Evolutionary conservation across 2,797 vertebrate genomes (phyloP), one percentile per base, ranked within the genome.

Genomic region (Diceros bicornis): DNA sequence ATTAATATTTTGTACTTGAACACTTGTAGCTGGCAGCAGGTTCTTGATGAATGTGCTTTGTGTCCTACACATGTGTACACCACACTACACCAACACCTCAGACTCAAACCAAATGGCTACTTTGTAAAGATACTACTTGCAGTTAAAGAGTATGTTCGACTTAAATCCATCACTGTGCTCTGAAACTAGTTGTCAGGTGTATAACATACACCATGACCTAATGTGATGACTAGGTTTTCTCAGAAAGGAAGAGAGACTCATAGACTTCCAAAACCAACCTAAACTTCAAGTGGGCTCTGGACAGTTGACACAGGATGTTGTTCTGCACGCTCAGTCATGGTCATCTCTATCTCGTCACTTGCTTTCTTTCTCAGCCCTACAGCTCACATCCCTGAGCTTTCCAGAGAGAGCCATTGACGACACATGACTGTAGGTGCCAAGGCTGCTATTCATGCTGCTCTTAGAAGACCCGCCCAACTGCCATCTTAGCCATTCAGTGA

Each of bases 1-100:
- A 91, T 97, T 94, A 97, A 90, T 97, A 97, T 98, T 98, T 98
- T 97, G 97, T 99, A 98, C 98, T 99, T 99, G 98, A 99, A 99
- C 97, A 97, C 96, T 98, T 98, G 96, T 97, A 84, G 78, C 98
- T 98, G 98, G 97, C 87, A 98, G 96, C 97, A 98, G 97, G 98
- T 97, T 98, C 98, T 98, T 98, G 92, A 96, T 98, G 98, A 98
- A 98, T 98, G 97, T 98, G 98, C 98, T 98, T 96, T 98, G 62
- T 98, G 96, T 97, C 71, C 86, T 64, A 97, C 98, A 97, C 81
- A 61, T 95, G 91, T 97, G 97, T 95, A 97, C 96, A 97, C 96
- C 96, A 89, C 93, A 91, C 97, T 97, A 98, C 87, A 89, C 85
- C 89, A 91, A 64, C 96, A 97, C 96, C 25, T 97, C 97, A 97